These are phyloP conservation scores for Stenopsyche tienmushanensis DNA, from an alignment of 1,140 invertebrate species.

Conservation along the genomic window DNA sequence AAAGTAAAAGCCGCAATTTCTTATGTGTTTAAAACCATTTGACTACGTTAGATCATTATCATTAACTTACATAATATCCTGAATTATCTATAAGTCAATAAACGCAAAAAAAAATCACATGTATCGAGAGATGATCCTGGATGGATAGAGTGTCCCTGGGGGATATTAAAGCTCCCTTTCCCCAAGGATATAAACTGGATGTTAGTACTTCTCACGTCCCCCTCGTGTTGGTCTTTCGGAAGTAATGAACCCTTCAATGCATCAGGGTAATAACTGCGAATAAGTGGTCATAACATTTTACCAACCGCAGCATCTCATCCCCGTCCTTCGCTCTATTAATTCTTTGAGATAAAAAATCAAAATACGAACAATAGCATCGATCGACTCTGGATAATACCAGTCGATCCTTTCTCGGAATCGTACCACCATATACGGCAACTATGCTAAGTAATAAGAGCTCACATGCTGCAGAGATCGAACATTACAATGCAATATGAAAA, in stretches of 20 bases:
- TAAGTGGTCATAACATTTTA: constrained; percentile 14
- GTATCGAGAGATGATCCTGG: too few species aligned
- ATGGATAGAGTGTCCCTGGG: too few species aligned
- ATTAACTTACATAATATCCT: too few species aligned
- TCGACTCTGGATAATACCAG: not conserved
- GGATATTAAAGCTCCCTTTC: not conserved
- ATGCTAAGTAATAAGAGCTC: too few species aligned
- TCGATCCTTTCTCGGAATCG: not conserved
- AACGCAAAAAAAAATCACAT: too few species aligned
- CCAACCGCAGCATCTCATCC: constrained; percentile 10
- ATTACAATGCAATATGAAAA: too few species aligned
- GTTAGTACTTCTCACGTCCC: not conserved
- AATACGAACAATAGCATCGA: not conserved
- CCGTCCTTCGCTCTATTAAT: too few species aligned
- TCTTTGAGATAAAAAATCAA: not conserved
- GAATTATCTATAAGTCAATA: too few species aligned
- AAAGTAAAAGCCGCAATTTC: constrained; percentile 1
- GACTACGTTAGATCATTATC: too few species aligned
- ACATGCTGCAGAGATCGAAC: too few species aligned
- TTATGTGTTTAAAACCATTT: not conserved
- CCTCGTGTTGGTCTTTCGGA: constrained; percentile 3
- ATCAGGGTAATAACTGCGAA: constrained; percentile 24
- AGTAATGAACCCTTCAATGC: constrained; percentile 25
- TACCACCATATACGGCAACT: too few species aligned
- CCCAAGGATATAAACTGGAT: constrained; percentile 11